Percentiles rank a stretch among this genome's conserved stretches.
These are phyloP conservation scores for Okapia johnstoni DNA, from an alignment of 2,113 vertebrate species.

Conservation along the genomic window DNA sequence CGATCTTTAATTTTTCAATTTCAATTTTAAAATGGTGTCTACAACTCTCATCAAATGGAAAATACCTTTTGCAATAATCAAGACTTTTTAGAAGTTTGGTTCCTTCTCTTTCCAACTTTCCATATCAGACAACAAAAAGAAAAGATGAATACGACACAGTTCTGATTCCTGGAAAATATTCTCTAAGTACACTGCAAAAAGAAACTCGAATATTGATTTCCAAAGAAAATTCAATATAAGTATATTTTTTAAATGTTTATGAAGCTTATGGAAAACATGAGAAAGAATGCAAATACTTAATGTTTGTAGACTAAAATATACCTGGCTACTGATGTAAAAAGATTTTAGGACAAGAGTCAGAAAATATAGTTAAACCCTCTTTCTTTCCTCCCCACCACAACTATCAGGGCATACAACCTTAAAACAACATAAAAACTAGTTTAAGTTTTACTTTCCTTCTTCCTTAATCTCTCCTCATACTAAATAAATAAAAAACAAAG, in stretches of 20 bases:
- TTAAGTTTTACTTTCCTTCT: constrained; percentile 28
- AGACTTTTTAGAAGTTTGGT: background rate
- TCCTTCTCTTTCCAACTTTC: background rate
- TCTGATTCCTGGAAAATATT: background rate
- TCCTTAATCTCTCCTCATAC: background rate
- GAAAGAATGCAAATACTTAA: background rate
- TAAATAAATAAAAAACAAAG: background rate
- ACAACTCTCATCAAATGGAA: background rate
- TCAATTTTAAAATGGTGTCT: background rate
- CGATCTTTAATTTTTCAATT: background rate
- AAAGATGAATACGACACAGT: background rate
- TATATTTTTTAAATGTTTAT: background rate
- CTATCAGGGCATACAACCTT: background rate
- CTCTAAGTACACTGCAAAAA: constrained; percentile 29
- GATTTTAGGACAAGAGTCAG: background rate
- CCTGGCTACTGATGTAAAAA: background rate
- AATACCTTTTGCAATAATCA: background rate
- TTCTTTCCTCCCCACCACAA: background rate
- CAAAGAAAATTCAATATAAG: constrained; percentile 44
- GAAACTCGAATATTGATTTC: constrained; percentile 16
- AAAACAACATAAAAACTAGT: background rate
- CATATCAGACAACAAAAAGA: background rate
- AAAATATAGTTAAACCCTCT: background rate
- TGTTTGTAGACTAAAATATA: background rate
- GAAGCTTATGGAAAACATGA: constrained; percentile 14